Percentiles rank a stretch among this genome's conserved stretches.
Evolutionary conservation across 2,888 invertebrate species (phyloP).

Genomic region (Chorisops tibialis): DNA sequence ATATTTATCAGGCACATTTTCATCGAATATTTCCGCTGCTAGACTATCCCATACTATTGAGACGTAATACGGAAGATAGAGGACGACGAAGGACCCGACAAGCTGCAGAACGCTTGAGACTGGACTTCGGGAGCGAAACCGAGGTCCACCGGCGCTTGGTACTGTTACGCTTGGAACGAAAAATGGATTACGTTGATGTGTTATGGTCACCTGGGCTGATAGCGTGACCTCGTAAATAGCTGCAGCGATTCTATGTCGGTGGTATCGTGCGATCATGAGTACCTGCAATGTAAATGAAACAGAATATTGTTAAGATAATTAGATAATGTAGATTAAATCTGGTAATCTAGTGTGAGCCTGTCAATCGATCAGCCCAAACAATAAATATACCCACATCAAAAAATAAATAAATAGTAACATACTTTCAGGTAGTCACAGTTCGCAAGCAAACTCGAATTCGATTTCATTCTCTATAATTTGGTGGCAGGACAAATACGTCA

Average conservation of each 20-base stretch:
- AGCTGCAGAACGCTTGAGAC: slow-evolving; percentile 69
- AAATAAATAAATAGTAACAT: too few species aligned
- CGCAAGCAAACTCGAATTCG: too few species aligned
- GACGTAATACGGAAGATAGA: slow-evolving; percentile 73
- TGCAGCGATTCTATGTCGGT: slow-evolving; percentile 78
- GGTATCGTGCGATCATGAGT: slow-evolving; percentile 66
- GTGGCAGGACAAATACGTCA: too few species aligned
- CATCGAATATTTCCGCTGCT: slow-evolving; percentile 42
- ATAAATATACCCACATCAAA: too few species aligned
- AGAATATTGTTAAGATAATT: too few species aligned
- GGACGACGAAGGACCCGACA: slow-evolving; percentile 65
- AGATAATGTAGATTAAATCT: too few species aligned
- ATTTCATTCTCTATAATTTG: too few species aligned
- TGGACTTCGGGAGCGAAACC: slow-evolving; percentile 58
- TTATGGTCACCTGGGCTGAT: slow-evolving; percentile 79
- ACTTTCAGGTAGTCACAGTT: too few species aligned
- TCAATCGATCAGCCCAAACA: too few species aligned
- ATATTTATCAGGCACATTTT: slow-evolving; percentile 33
- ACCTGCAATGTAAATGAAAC: slow-evolving; percentile 52
- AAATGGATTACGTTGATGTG: slow-evolving; percentile 77
- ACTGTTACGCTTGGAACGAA: slow-evolving; percentile 66
- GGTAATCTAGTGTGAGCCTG: too few species aligned
- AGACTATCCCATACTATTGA: slow-evolving; percentile 66
- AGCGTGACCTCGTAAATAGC: slow-evolving; percentile 82
- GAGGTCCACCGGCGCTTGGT: slow-evolving; percentile 53